Percentiles rank a stretch among this genome's conserved stretches.
These are phyloP conservation scores for Syncerus caffer DNA, from an alignment of 2,797 vertebrate genomes.

Conservation along the genomic window DNA sequence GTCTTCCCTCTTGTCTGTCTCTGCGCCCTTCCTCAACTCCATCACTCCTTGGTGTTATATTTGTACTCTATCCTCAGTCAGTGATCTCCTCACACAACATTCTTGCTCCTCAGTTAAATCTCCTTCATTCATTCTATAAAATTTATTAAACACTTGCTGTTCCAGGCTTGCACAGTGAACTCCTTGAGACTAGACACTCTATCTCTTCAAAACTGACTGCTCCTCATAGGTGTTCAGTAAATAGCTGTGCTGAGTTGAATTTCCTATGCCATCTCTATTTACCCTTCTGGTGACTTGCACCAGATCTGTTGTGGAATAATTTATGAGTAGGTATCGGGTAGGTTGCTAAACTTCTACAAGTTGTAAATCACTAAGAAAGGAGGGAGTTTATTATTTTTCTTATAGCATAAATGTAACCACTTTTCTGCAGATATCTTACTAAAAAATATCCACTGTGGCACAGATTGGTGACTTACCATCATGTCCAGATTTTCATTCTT, in stretches of 20 bases:
- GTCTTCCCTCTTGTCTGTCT: not conserved
- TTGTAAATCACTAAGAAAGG: not conserved
- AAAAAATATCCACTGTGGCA: not conserved
- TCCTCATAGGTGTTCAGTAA: not conserved
- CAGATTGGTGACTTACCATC: not conserved
- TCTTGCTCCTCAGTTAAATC: not conserved
- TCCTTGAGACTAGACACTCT: not conserved
- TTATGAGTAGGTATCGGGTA: not conserved
- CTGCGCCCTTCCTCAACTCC: not conserved
- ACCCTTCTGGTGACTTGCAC: not conserved
- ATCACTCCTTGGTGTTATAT: not conserved
- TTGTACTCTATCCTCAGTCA: not conserved
- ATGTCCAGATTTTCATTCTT: not conserved
- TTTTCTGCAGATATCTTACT: not conserved
- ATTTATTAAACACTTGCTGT: not conserved
- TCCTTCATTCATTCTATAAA: not conserved
- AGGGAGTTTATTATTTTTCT: not conserved
- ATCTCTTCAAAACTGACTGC: not conserved
- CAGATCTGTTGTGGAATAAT: not conserved
- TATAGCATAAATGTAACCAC: not conserved
- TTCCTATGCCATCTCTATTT: not conserved
- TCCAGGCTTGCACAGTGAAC: not conserved
- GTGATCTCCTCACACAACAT: not conserved
- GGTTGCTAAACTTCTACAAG: not conserved
- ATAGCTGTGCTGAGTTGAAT: not conserved